Evolutionary conservation across 2,888 invertebrate species (phyloP).

Genomic region (Brachyopa scutellaris): DNA sequence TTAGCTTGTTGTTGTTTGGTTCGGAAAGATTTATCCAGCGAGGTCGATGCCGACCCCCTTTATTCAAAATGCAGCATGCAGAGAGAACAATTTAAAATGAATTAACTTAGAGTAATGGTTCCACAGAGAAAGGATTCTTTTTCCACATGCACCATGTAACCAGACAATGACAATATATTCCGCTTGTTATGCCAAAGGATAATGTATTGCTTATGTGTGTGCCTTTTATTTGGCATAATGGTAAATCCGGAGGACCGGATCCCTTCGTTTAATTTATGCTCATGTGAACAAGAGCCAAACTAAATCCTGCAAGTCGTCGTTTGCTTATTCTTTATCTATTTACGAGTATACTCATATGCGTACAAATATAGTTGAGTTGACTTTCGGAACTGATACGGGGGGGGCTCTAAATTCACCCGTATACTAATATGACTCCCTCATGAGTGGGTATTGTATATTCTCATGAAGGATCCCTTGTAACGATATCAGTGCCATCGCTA

Average conservation of each 20-base stretch:
- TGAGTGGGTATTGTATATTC: not conserved
- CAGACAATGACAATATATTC: constrained; percentile 14
- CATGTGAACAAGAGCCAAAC: constrained; percentile 55
- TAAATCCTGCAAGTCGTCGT: constrained; percentile 57
- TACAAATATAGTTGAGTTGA: not conserved
- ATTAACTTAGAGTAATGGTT: constrained; percentile 9
- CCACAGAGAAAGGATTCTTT: constrained; percentile 14
- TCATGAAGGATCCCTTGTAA: not conserved
- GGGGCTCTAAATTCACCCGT: constrained; percentile 1
- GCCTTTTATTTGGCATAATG: constrained; percentile 37
- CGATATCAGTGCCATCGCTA: constrained; percentile 31
- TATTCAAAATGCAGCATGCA: not conserved
- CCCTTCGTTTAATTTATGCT: constrained; percentile 63
- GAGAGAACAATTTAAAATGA: constrained; percentile 4
- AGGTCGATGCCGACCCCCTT: too few species aligned
- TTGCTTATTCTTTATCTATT: constrained; percentile 45
- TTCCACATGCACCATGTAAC: constrained; percentile 15
- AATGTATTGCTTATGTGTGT: constrained; percentile 49
- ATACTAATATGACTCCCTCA: not conserved
- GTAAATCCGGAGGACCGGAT: constrained; percentile 43
- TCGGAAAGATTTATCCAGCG: not conserved
- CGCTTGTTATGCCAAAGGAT: constrained; percentile 51
- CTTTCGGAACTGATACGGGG: not conserved
- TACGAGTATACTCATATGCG: not conserved
- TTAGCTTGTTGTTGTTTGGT: constrained; percentile 2